A percentile compares a stretch with the other conserved stretches of the same genome.
These are phyloP conservation scores for Panzeria rudis DNA, from an alignment of 2,888 invertebrate genomes.

Conservation along the genomic window DNA sequence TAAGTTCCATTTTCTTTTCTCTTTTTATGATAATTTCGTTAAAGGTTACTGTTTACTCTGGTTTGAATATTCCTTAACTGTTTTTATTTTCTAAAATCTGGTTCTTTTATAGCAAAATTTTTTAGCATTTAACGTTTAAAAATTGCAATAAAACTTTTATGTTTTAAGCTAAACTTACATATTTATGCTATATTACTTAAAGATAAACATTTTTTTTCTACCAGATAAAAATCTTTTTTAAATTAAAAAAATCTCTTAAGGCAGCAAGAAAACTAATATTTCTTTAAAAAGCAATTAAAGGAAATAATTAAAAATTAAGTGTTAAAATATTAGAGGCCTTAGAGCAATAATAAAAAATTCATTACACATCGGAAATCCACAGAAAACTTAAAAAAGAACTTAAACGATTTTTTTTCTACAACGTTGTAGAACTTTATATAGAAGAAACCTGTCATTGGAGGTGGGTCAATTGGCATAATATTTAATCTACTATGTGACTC, in stretches of 20 bases:
- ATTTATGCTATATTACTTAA: not conserved
- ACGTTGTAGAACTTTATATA: too few relatives aligned
- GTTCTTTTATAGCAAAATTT: constrained; percentile 17
- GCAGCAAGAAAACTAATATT: not conserved
- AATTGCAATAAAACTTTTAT: constrained; percentile 14
- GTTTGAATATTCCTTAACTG: not conserved
- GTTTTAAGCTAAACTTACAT: not conserved
- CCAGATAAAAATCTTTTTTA: not conserved
- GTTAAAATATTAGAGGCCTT: not conserved
- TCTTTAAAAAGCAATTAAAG: constrained; percentile 24
- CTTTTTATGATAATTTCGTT: too few relatives aligned
- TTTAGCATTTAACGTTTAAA: not conserved
- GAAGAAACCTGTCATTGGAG: too few relatives aligned
- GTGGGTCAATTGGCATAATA: too few relatives aligned
- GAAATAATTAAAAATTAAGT: constrained; percentile 5
- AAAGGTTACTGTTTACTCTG: not conserved
- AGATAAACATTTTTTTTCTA: not conserved
- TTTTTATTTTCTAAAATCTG: not conserved
- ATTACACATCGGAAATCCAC: not conserved
- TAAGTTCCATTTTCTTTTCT: not conserved
- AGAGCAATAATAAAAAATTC: not conserved
- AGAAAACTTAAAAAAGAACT: not conserved
- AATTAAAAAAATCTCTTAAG: not conserved
- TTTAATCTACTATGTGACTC: too few relatives aligned
- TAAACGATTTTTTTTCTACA: too few relatives aligned